These are phyloP conservation scores for Protonemura montana DNA, from an alignment of 2,888 invertebrate genomes.

Conservation along the genomic window DNA sequence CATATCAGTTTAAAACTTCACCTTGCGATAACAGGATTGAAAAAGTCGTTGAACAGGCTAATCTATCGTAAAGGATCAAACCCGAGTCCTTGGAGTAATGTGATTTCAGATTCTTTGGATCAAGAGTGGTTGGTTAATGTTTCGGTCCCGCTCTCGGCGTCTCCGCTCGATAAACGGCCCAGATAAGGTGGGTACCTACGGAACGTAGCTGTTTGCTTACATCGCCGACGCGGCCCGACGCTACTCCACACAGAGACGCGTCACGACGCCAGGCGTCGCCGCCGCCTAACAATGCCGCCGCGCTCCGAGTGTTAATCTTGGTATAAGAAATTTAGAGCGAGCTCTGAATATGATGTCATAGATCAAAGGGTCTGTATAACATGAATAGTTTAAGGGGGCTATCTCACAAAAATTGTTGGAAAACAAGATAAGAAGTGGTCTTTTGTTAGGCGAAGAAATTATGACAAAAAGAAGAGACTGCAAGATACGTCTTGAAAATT, in stretches of 20 bases:
- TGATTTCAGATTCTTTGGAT: neutral
- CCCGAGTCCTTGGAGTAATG: neutral
- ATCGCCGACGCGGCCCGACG: neutral
- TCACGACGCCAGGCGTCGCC: neutral
- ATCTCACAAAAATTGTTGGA: slow-evolving; percentile 20
- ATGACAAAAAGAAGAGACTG: neutral
- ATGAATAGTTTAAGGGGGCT: slow-evolving; percentile 26
- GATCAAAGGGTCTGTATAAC: slow-evolving; percentile 34
- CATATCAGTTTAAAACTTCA: neutral
- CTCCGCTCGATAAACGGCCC: neutral
- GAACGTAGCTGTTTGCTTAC: neutral
- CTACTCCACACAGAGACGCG: neutral
- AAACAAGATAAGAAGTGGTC: slow-evolving; percentile 20
- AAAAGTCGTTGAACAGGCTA: neutral
- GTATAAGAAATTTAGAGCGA: slow-evolving; percentile 17
- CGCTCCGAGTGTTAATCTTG: neutral
- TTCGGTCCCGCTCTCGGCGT: slow-evolving; percentile 12
- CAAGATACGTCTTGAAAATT: neutral
- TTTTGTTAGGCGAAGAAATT: slow-evolving; percentile 21
- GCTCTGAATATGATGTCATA: slow-evolving; percentile 21
- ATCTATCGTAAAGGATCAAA: neutral
- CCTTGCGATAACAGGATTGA: neutral
- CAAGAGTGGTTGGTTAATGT: slow-evolving; percentile 7
- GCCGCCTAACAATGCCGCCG: neutral
- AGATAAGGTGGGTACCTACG: neutral